Conservation (phyloP, 2,113 vertebrate species). For the Dasypus novemcinctus region DNA sequence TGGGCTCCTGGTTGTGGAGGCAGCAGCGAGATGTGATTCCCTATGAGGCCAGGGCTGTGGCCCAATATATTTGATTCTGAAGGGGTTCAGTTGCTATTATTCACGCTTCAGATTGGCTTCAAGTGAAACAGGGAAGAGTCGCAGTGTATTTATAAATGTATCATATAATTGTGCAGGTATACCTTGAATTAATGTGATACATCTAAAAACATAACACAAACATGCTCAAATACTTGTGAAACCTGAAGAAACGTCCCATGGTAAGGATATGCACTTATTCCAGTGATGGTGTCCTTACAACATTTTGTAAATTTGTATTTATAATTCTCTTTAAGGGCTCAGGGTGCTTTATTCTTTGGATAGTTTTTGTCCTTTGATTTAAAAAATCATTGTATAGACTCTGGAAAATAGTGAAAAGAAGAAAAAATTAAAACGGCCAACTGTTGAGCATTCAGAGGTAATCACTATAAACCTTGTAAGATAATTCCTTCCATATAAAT, state of each 20-base stretch:
- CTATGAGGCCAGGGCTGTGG: not conserved
- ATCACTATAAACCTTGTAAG: not conserved
- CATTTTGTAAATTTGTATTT: slow-evolving; percentile 20
- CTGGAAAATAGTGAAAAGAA: slow-evolving; percentile 3
- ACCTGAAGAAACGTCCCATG: not conserved
- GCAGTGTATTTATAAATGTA: not conserved
- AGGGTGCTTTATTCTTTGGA: not conserved
- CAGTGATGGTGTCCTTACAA: not conserved
- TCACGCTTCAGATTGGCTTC: not conserved
- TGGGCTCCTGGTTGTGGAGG: not conserved
- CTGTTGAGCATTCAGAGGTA: not conserved
- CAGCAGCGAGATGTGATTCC: not conserved
- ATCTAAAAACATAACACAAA: slow-evolving; percentile 23
- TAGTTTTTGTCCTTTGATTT: not conserved
- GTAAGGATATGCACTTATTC: not conserved
- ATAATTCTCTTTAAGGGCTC: not conserved
- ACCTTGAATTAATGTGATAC: not conserved
- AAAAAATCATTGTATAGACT: not conserved
- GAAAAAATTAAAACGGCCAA: slow-evolving; percentile 16
- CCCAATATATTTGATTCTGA: not conserved
- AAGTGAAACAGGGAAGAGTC: not conserved
- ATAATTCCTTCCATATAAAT: not conserved
- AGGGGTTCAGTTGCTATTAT: not conserved
- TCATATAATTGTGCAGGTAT: not conserved
- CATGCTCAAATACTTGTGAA: not conserved